Percentiles rank a stretch among this genome's conserved stretches.
Evolutionary conservation across 1,140 invertebrate species (phyloP).

Genomic region (Carposina sasakii): DNA sequence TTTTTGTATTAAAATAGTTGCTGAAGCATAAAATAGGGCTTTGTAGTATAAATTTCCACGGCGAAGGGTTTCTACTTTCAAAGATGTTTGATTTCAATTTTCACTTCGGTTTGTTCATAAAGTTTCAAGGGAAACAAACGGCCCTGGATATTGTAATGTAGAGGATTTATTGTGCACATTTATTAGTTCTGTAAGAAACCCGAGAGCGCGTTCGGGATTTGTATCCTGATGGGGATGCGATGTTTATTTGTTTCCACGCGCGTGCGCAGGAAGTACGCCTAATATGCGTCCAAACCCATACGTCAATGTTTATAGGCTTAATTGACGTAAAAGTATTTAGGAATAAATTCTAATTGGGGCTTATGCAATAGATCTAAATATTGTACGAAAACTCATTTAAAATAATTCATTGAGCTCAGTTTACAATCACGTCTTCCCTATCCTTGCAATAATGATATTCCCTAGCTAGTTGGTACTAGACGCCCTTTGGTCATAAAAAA

Average conservation of each 20-base stretch:
- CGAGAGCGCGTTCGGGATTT: constrained; percentile 40
- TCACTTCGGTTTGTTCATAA: constrained; percentile 4
- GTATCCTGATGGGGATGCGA: constrained; percentile 36
- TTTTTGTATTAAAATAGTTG: constrained; percentile 19
- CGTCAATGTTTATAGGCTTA: constrained; percentile 50
- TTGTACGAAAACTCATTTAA: too few species aligned
- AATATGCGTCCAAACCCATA: constrained; percentile 43
- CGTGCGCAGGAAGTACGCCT: constrained; percentile 40
- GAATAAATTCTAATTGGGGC: too few species aligned
- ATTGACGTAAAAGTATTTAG: constrained; percentile 46
- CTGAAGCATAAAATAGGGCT: constrained; percentile 16
- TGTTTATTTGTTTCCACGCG: constrained; percentile 47
- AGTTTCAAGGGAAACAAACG: constrained; percentile 31
- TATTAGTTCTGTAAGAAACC: constrained; percentile 54
- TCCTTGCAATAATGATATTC: too few species aligned
- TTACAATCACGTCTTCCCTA: too few species aligned
- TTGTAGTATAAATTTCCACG: not conserved
- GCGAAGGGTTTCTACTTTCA: not conserved
- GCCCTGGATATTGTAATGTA: constrained; percentile 36
- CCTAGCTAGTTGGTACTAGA: too few species aligned
- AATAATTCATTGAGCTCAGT: too few species aligned
- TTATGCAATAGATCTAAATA: too few species aligned
- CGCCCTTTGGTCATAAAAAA: too few species aligned
- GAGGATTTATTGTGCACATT: constrained; percentile 56
- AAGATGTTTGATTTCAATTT: not conserved